A percentile compares a stretch with the other conserved stretches of the same genome.
Conservation (phyloP, 2,888 invertebrate species). For the Zeuzera pyrina region DNA sequence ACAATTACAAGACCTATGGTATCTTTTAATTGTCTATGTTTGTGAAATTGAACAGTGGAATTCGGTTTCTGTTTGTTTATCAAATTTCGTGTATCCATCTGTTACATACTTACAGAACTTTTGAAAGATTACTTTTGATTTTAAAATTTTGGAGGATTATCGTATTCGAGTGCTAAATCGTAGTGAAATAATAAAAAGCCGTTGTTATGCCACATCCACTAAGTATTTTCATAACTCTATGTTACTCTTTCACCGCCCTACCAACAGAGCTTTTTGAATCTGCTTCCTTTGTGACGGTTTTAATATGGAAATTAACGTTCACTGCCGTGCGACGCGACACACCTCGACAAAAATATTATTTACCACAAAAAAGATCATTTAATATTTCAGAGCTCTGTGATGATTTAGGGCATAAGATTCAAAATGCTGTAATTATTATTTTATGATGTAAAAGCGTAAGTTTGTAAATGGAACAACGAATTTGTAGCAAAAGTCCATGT, state of each 20-base stretch:
- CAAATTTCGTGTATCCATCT: too few relatives aligned
- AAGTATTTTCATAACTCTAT: conserved; percentile 10
- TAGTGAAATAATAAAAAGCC: too few relatives aligned
- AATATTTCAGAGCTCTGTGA: conserved; percentile 21
- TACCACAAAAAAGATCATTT: conserved; percentile 21
- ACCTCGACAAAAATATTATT: conserved; percentile 46
- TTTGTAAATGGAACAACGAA: conserved; percentile 18
- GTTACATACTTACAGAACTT: too few relatives aligned
- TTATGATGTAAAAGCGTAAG: conserved; percentile 5
- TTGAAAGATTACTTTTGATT: too few relatives aligned
- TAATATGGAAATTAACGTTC: conserved; percentile 73
- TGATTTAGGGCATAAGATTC: conserved; percentile 20
- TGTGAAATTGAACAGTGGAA: too few relatives aligned
- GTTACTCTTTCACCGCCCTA: conserved; percentile 23
- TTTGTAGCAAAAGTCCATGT: too few relatives aligned
- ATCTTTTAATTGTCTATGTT: too few relatives aligned
- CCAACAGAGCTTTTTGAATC: conserved; percentile 65
- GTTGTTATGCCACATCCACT: not conserved
- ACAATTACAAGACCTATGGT: too few relatives aligned
- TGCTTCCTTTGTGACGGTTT: conserved; percentile 72
- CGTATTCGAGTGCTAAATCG: too few relatives aligned
- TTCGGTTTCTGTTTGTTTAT: too few relatives aligned
- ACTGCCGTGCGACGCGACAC: conserved; percentile 51
- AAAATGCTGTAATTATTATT: conserved; percentile 14
- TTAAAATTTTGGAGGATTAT: too few relatives aligned